Evolutionary conservation across 2,113 vertebrate genomes (phyloP).

Genomic region (Rallus limicola): DNA sequence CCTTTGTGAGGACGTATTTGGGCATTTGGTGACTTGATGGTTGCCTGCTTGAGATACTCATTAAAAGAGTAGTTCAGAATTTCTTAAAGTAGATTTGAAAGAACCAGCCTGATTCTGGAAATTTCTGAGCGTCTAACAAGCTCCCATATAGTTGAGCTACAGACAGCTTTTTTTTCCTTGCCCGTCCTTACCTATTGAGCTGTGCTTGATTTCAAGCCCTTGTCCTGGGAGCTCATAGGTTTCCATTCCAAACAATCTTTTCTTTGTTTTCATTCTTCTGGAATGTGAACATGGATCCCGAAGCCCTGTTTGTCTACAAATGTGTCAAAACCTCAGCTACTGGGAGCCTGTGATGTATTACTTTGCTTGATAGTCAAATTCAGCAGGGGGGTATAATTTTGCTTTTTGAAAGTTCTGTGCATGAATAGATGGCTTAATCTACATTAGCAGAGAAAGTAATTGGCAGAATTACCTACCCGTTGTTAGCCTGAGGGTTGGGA

Average conservation of each 20-base stretch:
- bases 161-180: not conserved
- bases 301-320: not conserved
- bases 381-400: not conserved
- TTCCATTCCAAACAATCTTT: not conserved
- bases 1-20: not conserved
- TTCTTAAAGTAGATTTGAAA: not conserved
- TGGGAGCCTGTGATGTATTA: not conserved
- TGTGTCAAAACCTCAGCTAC: not conserved
- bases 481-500: not conserved
- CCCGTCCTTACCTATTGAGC: rapidly evolving
- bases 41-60: not conserved
- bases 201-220: not conserved
- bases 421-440: not conserved
- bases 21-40: not conserved
- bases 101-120: not conserved
- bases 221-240: not conserved
- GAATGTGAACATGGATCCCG: not conserved
- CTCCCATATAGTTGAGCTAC: not conserved
- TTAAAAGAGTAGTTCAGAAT: not conserved
- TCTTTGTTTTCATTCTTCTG: not conserved
- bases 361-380: not conserved
- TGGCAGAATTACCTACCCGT: not conserved
- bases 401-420: not conserved
- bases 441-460: not conserved
- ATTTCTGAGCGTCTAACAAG: not conserved